These are phyloP conservation scores for Pungitius pungitius DNA, from an alignment of 2,113 vertebrate genomes.

Conservation along the genomic window DNA sequence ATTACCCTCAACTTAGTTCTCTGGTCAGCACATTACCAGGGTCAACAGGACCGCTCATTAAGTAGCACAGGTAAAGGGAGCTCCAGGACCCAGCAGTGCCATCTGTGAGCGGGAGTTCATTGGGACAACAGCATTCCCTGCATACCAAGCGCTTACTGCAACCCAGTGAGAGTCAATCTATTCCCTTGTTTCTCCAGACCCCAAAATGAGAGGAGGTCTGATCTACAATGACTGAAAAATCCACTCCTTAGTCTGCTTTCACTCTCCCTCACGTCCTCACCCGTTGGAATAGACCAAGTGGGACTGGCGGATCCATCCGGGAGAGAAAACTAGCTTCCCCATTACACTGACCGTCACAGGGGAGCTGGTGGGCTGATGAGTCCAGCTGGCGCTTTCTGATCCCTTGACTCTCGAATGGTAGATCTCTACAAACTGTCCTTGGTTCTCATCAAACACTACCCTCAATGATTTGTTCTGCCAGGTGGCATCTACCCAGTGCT, in stretches of 20 bases:
- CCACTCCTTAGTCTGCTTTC: constrained; percentile 38
- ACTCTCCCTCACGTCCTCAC: constrained; percentile 13
- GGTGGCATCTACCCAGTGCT: not conserved
- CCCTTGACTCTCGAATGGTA: constrained; percentile 29
- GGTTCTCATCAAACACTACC: constrained; percentile 31
- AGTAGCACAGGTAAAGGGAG: constrained; percentile 43
- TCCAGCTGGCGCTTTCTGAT: constrained; percentile 57
- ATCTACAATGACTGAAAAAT: constrained; percentile 42
- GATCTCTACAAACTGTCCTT: constrained; percentile 19
- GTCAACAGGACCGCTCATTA: constrained; percentile 51
- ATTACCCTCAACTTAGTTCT: constrained; percentile 59
- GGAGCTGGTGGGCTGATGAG: constrained; percentile 51
- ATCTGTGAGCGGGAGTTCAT: constrained; percentile 47
- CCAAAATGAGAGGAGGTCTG: constrained; percentile 40
- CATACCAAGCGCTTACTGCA: constrained; percentile 39
- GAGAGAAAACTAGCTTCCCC: constrained; percentile 50
- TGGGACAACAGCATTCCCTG: constrained; percentile 23
- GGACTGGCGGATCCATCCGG: constrained; percentile 39
- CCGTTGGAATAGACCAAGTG: constrained; percentile 40
- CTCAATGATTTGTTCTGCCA: not conserved
- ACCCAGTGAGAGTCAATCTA: constrained; percentile 15
- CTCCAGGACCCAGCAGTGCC: constrained; percentile 37
- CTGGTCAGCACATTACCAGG: constrained; percentile 43
- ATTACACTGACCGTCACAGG: constrained; percentile 39
- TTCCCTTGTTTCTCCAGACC: constrained; percentile 33